Conservation (phyloP, 2,888 invertebrate genomes). For the Synanthedon tipuliformis region DNA sequence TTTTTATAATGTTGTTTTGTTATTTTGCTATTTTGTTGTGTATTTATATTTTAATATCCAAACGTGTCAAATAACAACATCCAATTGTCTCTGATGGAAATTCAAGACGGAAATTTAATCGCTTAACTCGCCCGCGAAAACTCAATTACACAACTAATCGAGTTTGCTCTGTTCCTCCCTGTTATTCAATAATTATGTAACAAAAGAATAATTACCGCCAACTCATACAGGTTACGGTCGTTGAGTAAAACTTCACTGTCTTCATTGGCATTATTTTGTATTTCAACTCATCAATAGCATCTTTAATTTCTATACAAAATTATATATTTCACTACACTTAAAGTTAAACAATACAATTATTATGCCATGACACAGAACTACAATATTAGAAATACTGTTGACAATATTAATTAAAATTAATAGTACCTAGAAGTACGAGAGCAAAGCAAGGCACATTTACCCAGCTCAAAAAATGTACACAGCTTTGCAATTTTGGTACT, state of each 20-base stretch:
- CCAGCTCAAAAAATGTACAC: conserved; percentile 65
- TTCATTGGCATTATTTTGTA: conserved; percentile 54
- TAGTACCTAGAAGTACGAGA: conserved; percentile 6
- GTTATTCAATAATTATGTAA: not conserved
- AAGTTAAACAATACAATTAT: conserved; percentile 20
- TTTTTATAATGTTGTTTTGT: too few relatives aligned
- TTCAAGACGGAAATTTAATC: not conserved
- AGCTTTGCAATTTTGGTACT: conserved; percentile 14
- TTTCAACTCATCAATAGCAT: conserved; percentile 62
- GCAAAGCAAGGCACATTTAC: conserved; percentile 54
- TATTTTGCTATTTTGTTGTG: too few relatives aligned
- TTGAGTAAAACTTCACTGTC: not conserved
- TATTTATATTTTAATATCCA: too few relatives aligned
- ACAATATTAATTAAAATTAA: conserved; percentile 8
- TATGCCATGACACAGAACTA: conserved; percentile 26
- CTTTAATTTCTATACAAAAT: conserved; percentile 60
- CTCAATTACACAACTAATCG: not conserved
- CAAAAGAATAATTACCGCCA: not conserved
- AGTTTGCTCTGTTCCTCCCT: not conserved
- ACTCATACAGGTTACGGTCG: not conserved
- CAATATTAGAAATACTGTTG: conserved; percentile 21
- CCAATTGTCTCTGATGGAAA: not conserved
- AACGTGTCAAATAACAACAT: not conserved
- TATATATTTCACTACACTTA: conserved; percentile 54
- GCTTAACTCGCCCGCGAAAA: not conserved